phyloP scores from a whole-genome alignment of 2,113 vertebrate genomes.

The Macrotus californicus region DNA sequence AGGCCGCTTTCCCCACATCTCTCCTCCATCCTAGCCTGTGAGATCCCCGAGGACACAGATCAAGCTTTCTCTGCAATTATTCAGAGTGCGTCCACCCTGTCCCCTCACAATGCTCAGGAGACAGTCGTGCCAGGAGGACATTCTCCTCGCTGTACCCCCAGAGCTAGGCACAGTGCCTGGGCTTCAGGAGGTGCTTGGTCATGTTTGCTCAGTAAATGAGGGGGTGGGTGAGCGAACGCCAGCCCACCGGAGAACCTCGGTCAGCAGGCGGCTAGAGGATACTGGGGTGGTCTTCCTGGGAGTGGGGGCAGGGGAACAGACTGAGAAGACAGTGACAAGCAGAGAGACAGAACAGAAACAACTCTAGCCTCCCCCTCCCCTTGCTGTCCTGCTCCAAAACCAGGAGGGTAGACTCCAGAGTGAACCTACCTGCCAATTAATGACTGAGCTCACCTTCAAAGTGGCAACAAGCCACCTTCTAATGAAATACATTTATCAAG shows the following conservation, averaged over 20 bases:
- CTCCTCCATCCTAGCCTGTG: background rate
- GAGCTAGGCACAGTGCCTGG: background rate
- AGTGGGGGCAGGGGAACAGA: background rate
- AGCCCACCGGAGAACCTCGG: rapidly evolving
- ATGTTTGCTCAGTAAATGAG: background rate
- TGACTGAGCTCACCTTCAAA: background rate
- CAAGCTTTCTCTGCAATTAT: background rate
- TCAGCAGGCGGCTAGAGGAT: background rate
- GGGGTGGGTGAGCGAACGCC: background rate
- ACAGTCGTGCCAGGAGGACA: rapidly evolving
- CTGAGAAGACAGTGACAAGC: background rate
- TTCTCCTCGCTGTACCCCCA: rapidly evolving
- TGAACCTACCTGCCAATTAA: background rate
- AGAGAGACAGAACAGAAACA: background rate
- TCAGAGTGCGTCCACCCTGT: background rate
- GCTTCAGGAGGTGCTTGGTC: rapidly evolving
- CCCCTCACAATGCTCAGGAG: background rate
- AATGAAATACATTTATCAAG: background rate
- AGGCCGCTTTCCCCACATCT: background rate
- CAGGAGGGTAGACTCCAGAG: background rate
- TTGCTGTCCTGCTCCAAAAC: background rate
- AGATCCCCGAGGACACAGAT: background rate
- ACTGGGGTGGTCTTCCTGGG: too few relatives aligned
- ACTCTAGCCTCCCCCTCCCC: background rate
- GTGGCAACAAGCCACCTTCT: background rate